Percentiles rank a stretch among this genome's conserved stretches.
These are phyloP conservation scores for Archaeoteleia sp. DNA, from an alignment of 2,888 invertebrate species.

Conservation along the genomic window DNA sequence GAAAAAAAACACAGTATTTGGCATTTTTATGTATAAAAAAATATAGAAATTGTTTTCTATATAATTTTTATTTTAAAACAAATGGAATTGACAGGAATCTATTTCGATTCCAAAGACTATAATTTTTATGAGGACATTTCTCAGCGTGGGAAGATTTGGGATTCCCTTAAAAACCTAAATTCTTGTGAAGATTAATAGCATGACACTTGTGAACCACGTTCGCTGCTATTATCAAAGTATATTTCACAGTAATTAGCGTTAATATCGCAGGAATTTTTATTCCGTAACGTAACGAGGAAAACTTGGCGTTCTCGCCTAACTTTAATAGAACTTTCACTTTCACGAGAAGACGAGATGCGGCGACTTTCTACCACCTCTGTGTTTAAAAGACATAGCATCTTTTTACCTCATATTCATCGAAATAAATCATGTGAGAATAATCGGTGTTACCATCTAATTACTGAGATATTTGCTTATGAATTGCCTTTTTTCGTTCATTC, in stretches of 20 bases:
- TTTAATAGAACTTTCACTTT: conserved; percentile 37
- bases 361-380: conserved; percentile 19
- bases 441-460: background rate
- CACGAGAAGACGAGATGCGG: conserved; percentile 9
- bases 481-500: no score
- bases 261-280: conserved; percentile 31
- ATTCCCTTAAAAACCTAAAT: no score
- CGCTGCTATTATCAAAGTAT: conserved; percentile 16
- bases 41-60: no score
- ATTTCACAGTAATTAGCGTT: conserved; percentile 27
- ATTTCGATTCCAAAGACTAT: no score
- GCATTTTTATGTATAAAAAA: no score
- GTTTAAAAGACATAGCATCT: conserved; percentile 4
- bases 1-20: no score
- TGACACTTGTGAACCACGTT: conserved; percentile 1
- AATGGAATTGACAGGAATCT: no score
- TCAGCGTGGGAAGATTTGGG: no score
- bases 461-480: no score
- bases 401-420: background rate
- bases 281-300: conserved; percentile 24
- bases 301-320: conserved; percentile 24
- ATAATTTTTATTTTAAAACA: no score
- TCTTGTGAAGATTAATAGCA: background rate
- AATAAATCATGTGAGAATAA: background rate
- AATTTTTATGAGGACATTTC: no score